Percentiles rank a stretch among this genome's conserved stretches.
Conservation (phyloP, 1,140 invertebrate genomes). For the Euwallacea similis region DNA sequence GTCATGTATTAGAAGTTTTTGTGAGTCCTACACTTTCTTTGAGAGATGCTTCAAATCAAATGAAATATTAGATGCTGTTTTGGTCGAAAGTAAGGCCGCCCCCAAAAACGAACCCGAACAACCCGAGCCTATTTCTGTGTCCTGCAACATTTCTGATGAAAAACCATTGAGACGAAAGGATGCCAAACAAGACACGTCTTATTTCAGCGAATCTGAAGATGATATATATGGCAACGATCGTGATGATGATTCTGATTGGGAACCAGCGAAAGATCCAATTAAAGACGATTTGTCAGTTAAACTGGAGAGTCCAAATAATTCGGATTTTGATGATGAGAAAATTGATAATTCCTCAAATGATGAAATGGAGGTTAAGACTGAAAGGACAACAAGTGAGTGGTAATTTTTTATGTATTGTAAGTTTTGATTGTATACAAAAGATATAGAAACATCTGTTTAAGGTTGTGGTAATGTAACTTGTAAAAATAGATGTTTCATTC, state of each 20-base stretch:
- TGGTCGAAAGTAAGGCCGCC: neutral
- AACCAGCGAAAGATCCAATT: slow-evolving; percentile 10
- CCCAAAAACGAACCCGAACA: neutral
- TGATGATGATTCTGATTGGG: slow-evolving; percentile 32
- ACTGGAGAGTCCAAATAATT: neutral
- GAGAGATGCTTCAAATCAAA: slow-evolving; percentile 15
- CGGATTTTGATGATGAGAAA: neutral
- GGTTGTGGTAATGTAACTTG: neutral
- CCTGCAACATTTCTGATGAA: neutral
- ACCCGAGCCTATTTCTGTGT: too few relatives aligned
- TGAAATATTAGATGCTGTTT: slow-evolving; percentile 15
- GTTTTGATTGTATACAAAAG: neutral
- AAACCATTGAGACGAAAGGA: neutral
- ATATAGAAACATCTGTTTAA: neutral
- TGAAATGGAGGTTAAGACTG: neutral
- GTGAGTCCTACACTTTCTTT: slow-evolving; percentile 20
- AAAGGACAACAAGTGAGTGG: neutral
- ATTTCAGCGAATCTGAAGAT: slow-evolving; percentile 24
- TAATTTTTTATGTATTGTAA: neutral
- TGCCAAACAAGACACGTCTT: slow-evolving; percentile 4
- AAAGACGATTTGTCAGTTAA: neutral
- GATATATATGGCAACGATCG: slow-evolving; percentile 10
- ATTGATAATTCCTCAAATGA: neutral
- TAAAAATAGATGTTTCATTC: too few relatives aligned
- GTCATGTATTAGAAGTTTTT: slow-evolving; percentile 19